These are phyloP conservation scores for Collichthys lucidus DNA, from an alignment of 2,113 vertebrate genomes.

Conservation along the genomic window DNA sequence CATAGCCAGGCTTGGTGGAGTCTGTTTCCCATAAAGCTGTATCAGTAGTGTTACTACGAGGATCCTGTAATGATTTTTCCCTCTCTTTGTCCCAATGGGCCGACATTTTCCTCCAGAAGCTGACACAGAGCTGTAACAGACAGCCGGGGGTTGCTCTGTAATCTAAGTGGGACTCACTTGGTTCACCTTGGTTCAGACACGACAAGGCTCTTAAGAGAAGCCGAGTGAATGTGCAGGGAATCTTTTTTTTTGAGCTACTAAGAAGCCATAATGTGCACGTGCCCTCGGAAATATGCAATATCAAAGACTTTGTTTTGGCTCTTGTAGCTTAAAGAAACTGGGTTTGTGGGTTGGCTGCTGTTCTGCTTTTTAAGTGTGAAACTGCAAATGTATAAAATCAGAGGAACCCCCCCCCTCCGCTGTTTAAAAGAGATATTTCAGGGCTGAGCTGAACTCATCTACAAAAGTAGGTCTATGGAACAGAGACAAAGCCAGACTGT, in stretches of 20 bases:
- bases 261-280: constrained; percentile 49
- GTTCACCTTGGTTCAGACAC: constrained; percentile 49
- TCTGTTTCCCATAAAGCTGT: not conserved
- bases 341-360: constrained; percentile 31
- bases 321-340: constrained; percentile 4
- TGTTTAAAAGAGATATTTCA: constrained; percentile 12
- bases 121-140: constrained; percentile 20
- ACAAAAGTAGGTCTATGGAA: constrained; percentile 24
- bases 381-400: constrained; percentile 3
- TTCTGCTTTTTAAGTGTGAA: constrained; percentile 9
- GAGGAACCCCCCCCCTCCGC: constrained; percentile 3
- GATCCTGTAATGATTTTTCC: constrained; percentile 36
- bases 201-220: constrained; percentile 50
- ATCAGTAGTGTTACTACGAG: constrained; percentile 24
- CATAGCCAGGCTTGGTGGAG: not conserved
- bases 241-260: constrained; percentile 15
- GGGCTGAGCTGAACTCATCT: not conserved
- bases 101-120: constrained; percentile 9
- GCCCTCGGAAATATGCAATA: constrained; percentile 42
- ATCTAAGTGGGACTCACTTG: constrained; percentile 57
- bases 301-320: constrained; percentile 5
- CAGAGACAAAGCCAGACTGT: constrained; percentile 10
- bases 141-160: constrained; percentile 32
- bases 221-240: constrained; percentile 32
- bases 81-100: constrained; percentile 37